Percentiles rank a stretch among this genome's conserved stretches.
Evolutionary conservation across 2,888 invertebrate species (phyloP).

Genomic region (Ectemnius continuus): DNA sequence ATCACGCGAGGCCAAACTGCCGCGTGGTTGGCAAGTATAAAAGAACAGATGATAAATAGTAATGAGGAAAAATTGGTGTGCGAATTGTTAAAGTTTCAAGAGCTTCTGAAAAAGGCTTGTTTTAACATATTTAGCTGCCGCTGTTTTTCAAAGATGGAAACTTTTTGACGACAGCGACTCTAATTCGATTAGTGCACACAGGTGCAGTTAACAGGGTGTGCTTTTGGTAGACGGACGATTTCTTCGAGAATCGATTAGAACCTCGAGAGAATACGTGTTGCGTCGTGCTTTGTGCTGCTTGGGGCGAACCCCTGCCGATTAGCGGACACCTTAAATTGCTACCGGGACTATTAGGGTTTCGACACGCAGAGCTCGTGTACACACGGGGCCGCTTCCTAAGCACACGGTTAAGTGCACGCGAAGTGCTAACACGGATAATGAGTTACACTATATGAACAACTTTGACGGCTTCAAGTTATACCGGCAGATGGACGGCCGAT

Average conservation of each 20-base stretch:
- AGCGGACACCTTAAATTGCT: slow-evolving; percentile 47
- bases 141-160: no score
- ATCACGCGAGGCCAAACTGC: no score
- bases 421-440: slow-evolving; percentile 13
- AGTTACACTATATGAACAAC: slow-evolving; percentile 22
- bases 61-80: no score
- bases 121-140: no score
- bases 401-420: slow-evolving; percentile 13
- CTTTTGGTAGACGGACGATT: background rate
- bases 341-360: slow-evolving; percentile 7
- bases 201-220: no score
- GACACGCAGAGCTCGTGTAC: slow-evolving; percentile 33
- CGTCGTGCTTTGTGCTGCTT: slow-evolving; percentile 38
- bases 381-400: background rate
- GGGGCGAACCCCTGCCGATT: slow-evolving; percentile 47
- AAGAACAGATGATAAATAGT: no score
- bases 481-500: slow-evolving; percentile 15
- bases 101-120: no score
- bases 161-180: no score
- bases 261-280: slow-evolving; percentile 12
- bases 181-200: no score
- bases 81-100: no score
- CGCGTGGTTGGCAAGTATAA: no score
- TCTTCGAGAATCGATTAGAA: slow-evolving; percentile 23
- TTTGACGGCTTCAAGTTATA: slow-evolving; percentile 33